A percentile compares a stretch with the other conserved stretches of the same genome.
Conservation (phyloP, 1,140 invertebrate species). For the Pseudomyrmex gracilis region DNA sequence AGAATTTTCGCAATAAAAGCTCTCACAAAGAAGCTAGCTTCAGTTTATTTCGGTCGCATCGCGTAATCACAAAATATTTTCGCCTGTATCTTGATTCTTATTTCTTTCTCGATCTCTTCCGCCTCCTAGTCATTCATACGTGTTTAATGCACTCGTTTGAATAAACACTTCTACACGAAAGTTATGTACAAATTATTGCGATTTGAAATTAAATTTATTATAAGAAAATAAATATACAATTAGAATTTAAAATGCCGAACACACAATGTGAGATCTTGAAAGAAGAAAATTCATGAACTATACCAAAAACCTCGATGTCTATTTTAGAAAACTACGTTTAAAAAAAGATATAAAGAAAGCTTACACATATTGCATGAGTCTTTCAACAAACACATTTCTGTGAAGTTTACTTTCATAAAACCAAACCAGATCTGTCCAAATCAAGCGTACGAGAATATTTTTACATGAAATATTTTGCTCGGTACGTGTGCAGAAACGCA, state of each 20-base stretch:
- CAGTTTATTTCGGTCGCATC: constrained; percentile 69
- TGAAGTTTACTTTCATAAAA: background rate
- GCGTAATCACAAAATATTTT: constrained; percentile 72
- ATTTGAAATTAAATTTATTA: background rate
- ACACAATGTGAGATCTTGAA: too few relatives aligned
- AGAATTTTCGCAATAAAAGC: constrained; percentile 59
- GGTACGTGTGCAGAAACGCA: background rate
- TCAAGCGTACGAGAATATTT: background rate
- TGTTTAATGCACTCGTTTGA: background rate
- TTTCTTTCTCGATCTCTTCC: constrained; percentile 19
- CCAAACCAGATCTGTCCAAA: background rate
- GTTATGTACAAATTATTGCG: background rate
- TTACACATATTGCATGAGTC: background rate
- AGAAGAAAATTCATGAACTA: too few relatives aligned
- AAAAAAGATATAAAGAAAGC: background rate
- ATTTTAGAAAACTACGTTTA: background rate
- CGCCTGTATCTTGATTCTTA: constrained; percentile 22
- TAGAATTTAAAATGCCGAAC: background rate
- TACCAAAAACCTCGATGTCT: background rate
- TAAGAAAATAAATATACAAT: background rate
- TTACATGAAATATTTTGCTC: background rate
- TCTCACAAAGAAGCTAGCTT: constrained; percentile 47
- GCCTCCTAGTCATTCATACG: background rate
- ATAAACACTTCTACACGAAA: background rate
- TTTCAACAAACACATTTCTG: background rate